These are phyloP conservation scores for Drosophila acutilabella DNA, from an alignment of 2,888 invertebrate species.

Conservation along the genomic window DNA sequence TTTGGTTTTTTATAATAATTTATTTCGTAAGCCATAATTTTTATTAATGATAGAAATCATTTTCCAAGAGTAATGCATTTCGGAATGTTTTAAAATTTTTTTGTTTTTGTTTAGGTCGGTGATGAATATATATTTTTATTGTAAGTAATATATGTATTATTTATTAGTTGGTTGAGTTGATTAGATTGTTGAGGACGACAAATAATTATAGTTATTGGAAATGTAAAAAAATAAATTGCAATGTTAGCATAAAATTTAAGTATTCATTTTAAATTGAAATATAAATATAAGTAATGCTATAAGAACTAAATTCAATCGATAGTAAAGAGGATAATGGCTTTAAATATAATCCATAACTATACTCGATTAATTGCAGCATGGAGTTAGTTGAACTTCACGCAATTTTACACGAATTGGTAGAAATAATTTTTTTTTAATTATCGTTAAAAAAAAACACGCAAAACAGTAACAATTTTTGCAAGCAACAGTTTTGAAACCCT, in stretches of 20 bases:
- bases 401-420: too few relatives aligned
- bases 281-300: neutral
- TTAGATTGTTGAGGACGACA: slow-evolving; percentile 57
- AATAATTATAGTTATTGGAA: slow-evolving; percentile 64
- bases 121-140: slow-evolving; percentile 45
- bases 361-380: too few relatives aligned
- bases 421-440: too few relatives aligned
- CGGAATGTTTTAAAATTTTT: neutral
- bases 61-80: too few relatives aligned
- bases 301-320: neutral
- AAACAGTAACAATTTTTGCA: too few relatives aligned
- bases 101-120: slow-evolving; percentile 32
- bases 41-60: too few relatives aligned
- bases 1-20: slow-evolving; percentile 1
- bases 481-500: too few relatives aligned
- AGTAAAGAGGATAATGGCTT: too few relatives aligned
- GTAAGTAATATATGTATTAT: slow-evolving; percentile 55
- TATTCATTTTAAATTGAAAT: neutral
- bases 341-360: too few relatives aligned
- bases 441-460: too few relatives aligned
- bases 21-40: too few relatives aligned
- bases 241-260: slow-evolving; percentile 46
- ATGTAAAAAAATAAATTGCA: slow-evolving; percentile 70
- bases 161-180: slow-evolving; percentile 38
- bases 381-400: too few relatives aligned